Percentiles rank a stretch among this genome's conserved stretches.
Conservation (phyloP, 2,888 invertebrate species). For the Gonocerus acuteangulatus region DNA sequence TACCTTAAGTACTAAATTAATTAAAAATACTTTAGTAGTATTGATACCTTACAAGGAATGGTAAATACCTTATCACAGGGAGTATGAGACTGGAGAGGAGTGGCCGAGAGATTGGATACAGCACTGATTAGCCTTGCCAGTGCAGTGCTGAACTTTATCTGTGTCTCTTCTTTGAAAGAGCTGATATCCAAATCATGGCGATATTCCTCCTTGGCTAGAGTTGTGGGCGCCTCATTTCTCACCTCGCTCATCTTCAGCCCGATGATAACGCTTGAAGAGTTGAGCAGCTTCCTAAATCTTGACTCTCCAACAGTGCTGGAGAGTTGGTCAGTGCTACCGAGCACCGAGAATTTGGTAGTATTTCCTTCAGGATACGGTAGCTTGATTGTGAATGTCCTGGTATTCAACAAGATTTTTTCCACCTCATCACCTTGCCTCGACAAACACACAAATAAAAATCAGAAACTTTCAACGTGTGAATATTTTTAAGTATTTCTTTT, state of each 20-base stretch:
- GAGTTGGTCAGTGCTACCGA: neutral
- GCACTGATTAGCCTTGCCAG: slow-evolving; percentile 1
- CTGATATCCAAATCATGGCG: slow-evolving; percentile 5
- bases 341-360: neutral
- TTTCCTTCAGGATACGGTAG: neutral
- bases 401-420: slow-evolving; percentile 16
- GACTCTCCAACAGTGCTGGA: neutral
- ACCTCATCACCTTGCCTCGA: slow-evolving; percentile 24
- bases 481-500: too few relatives aligned
- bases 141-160: slow-evolving; percentile 3
- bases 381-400: slow-evolving; percentile 2
- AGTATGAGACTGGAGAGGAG: neutral
- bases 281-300: neutral
- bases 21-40: too few relatives aligned
- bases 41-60: too few relatives aligned
- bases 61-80: slow-evolving; percentile 23
- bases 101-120: neutral
- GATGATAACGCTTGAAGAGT: neutral
- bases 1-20: too few relatives aligned
- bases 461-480: too few relatives aligned
- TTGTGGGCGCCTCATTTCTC: neutral
- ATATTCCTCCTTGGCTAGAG: neutral
- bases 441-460: neutral
- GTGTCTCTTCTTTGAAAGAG: slow-evolving; percentile 4
- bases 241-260: slow-evolving; percentile 13